Percentiles rank a stretch among this genome's conserved stretches.
These are phyloP conservation scores for Eubasilissa splendida DNA, from an alignment of 2,888 invertebrate genomes.

Conservation along the genomic window DNA sequence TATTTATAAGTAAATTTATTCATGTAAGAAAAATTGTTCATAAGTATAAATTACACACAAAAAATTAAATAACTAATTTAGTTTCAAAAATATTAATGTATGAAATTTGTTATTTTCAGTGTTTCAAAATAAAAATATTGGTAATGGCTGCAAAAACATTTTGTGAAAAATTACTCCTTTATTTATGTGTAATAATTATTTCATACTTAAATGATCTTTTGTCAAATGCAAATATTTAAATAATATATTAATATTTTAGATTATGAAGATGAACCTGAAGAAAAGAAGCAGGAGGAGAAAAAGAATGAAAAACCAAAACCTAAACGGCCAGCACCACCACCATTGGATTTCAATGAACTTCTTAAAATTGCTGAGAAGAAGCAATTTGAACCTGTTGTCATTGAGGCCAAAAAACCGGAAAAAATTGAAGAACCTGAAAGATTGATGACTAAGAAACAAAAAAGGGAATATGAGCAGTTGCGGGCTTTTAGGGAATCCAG, in stretches of 20 bases:
- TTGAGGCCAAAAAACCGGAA: conserved; percentile 71
- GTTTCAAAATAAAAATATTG: too few relatives aligned
- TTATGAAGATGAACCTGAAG: conserved; percentile 47
- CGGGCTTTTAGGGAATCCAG: conserved; percentile 76
- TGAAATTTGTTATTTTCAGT: too few relatives aligned
- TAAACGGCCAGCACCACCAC: conserved; percentile 78
- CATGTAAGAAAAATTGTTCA: too few relatives aligned
- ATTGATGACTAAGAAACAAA: conserved; percentile 87
- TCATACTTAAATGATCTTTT: too few relatives aligned
- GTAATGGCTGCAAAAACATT: too few relatives aligned
- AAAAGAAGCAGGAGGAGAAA: conserved; percentile 62
- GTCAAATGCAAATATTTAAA: neutral
- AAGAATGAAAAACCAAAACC: conserved; percentile 73
- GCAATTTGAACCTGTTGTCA: conserved; percentile 83
- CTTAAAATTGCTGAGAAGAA: conserved; percentile 88
- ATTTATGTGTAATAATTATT: too few relatives aligned
- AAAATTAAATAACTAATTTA: too few relatives aligned
- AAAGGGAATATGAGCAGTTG: conserved; percentile 81
- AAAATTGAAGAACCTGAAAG: conserved; percentile 78
- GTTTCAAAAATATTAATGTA: too few relatives aligned
- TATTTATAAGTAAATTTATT: too few relatives aligned
- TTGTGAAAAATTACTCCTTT: too few relatives aligned
- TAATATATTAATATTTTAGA: conserved; percentile 38
- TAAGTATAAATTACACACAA: too few relatives aligned
- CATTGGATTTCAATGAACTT: conserved; percentile 84